Conservation (phyloP, 2,888 invertebrate genomes). For the Melitaea athalia region DNA sequence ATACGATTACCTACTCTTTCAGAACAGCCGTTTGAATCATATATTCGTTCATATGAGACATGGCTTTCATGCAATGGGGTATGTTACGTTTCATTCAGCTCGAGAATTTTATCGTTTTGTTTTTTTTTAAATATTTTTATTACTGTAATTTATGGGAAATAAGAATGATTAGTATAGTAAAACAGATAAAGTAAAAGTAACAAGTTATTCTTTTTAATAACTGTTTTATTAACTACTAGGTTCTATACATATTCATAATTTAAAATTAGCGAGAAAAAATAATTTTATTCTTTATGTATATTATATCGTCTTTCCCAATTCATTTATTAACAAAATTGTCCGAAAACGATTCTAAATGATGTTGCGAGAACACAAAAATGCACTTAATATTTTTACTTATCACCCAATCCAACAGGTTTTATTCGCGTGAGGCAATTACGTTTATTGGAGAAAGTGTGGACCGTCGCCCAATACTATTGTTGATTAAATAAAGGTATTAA, state of each 20-base stretch:
- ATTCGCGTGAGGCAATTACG: conserved; percentile 5
- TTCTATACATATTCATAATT: too few relatives aligned
- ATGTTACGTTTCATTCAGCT: background rate
- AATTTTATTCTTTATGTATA: too few relatives aligned
- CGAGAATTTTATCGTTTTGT: background rate
- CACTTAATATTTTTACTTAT: background rate
- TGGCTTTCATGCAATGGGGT: background rate
- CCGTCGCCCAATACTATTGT: conserved; percentile 9
- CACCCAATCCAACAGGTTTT: background rate
- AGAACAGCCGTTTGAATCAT: background rate
- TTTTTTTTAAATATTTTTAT: background rate
- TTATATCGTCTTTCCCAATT: background rate
- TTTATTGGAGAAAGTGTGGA: conserved; percentile 21
- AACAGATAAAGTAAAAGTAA: too few relatives aligned
- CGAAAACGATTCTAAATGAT: background rate
- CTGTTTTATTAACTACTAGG: too few relatives aligned
- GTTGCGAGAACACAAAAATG: background rate
- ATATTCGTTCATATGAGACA: background rate
- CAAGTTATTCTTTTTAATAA: too few relatives aligned
- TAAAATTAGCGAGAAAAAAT: too few relatives aligned
- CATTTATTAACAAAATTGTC: background rate
- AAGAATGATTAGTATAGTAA: background rate
- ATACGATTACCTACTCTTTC: too few relatives aligned
- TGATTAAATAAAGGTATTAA: conserved; percentile 37
- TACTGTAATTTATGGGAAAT: background rate